Base-by-base conservation (phyloP, 2,888 invertebrate genomes). In the Lithodes maja region DNA sequence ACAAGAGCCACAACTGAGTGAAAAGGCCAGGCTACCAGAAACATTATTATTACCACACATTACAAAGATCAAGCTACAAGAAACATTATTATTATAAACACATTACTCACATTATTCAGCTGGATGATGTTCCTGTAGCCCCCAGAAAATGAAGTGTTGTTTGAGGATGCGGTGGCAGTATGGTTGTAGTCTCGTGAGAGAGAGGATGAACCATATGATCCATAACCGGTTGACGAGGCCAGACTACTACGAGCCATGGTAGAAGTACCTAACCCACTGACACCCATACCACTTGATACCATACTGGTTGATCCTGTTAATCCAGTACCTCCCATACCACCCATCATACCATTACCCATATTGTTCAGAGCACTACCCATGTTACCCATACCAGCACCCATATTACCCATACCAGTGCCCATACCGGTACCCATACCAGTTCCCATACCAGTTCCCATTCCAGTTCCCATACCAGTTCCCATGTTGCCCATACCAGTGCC, bases 41-140 rank as follows among this genome's bases (percentile, higher is more conserved):
- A 33, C 33, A 33, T 33, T 33, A 33, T 33, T 33, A 33, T 33
- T 33, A 33, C 33, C 33, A 33, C 33, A 33, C 33, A 33, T 33
- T 33, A 33, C 33, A 33, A 33, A 33, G 33, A 33, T 33, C 33
- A 33, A 33, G 33, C 33, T 33, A 33, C 33, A 33, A 33, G 33
- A 33, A 33, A 33, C 33, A 33, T 33, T 33, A 33, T 33, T 33
- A 33, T 33, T 33, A 33, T 33, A 33, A 33, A 33, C 33, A 33
- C 33, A 33, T 49, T 71, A 90, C 90, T 90, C 52, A 90, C 90
- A 71, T 90, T 87, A 52, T 85, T 90, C 50, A 90, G 84, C 83
- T 90, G 87, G 17, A 90, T 87, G 77, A 90, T 83, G 79, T 86
- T 90, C 80, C 90, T 83, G 82, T 89, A 80, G 3, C 81, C 81